Evolutionary conservation across 2,888 invertebrate species (phyloP).

Genomic region (Eurois occulta): DNA sequence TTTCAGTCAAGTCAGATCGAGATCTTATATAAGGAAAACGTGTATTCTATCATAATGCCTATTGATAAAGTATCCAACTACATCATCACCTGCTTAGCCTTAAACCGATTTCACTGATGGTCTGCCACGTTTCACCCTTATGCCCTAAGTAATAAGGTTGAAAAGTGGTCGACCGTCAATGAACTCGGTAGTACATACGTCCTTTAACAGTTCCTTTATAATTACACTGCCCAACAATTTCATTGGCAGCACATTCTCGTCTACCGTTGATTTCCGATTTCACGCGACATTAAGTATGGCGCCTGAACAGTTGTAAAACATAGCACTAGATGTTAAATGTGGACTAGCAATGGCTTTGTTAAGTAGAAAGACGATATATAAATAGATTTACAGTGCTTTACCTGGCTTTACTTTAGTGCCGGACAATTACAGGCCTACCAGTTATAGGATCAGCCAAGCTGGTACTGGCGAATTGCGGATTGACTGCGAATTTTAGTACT

Average conservation of each 20-base stretch:
- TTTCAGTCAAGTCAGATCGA: no score
- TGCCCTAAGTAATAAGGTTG: no score
- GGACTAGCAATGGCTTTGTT: slow-evolving; percentile 7
- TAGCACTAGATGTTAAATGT: slow-evolving; percentile 20
- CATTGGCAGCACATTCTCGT: slow-evolving; percentile 12
- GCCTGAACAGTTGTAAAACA: slow-evolving; percentile 41
- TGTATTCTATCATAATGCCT: no score
- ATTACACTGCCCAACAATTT: slow-evolving; percentile 14
- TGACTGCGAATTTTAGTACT: no score
- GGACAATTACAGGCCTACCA: neutral
- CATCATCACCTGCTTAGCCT: no score
- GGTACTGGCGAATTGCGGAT: no score
- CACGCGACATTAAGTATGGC: slow-evolving; percentile 49
- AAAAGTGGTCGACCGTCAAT: no score
- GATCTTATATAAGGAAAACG: no score
- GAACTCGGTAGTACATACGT: neutral
- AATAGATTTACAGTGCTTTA: slow-evolving; percentile 11
- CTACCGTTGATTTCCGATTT: slow-evolving; percentile 49
- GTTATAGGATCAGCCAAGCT: no score
- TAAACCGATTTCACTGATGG: no score
- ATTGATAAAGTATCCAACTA: no score
- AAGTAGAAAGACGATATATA: slow-evolving; percentile 19
- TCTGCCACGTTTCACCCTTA: no score
- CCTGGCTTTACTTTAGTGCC: neutral
- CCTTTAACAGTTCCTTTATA: neutral